Evolutionary conservation across 1,140 invertebrate species (phyloP).

Genomic region (Bathynomus jamesi): DNA sequence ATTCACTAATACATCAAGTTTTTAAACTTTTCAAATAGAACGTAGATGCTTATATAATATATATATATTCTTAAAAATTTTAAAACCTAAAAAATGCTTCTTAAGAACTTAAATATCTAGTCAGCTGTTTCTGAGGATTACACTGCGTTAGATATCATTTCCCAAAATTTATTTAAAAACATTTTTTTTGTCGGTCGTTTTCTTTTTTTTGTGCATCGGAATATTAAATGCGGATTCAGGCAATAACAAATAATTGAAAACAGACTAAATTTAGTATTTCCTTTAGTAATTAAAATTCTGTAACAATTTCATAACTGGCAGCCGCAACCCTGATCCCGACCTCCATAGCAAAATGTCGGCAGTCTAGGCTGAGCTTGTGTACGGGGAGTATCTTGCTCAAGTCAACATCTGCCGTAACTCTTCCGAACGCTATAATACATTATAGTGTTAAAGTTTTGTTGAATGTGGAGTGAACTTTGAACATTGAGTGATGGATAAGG

Average conservation of each 20-base stretch:
- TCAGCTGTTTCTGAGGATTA: background rate
- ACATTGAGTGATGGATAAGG: conserved; percentile 22
- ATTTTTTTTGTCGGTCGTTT: too few relatives aligned
- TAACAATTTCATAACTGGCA: too few relatives aligned
- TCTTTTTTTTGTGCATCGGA: too few relatives aligned
- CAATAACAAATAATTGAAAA: background rate
- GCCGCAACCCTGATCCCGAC: conserved; percentile 6
- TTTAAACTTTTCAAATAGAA: too few relatives aligned
- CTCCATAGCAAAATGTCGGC: conserved; percentile 23
- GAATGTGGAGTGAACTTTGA: conserved; percentile 16
- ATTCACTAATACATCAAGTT: too few relatives aligned
- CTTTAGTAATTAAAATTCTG: too few relatives aligned
- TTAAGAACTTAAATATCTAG: background rate
- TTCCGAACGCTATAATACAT: background rate
- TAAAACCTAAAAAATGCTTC: background rate
- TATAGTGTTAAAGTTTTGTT: conserved; percentile 5
- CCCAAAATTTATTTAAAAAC: too few relatives aligned
- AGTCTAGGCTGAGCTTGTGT: conserved; percentile 29
- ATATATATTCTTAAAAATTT: too few relatives aligned
- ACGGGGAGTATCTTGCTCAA: background rate
- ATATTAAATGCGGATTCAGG: too few relatives aligned
- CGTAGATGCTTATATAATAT: too few relatives aligned
- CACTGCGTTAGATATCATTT: too few relatives aligned
- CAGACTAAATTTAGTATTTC: too few relatives aligned
- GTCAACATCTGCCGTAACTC: conserved; percentile 1